phyloP scores from a whole-genome alignment of 2,888 invertebrate genomes.

The Caenorhabditis parvicauda region DNA sequence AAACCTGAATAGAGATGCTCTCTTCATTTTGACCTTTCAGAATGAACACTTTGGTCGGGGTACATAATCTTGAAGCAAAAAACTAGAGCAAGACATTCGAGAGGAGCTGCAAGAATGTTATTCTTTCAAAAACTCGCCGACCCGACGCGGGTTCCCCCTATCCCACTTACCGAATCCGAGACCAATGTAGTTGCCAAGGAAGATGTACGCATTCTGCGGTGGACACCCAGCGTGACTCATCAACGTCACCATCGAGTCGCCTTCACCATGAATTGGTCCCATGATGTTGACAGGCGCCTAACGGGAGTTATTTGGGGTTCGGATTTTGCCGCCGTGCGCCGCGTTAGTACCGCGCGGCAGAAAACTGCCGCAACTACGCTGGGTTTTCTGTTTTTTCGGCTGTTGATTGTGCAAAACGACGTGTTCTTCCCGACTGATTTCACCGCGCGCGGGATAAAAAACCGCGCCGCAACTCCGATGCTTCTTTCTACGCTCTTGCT shows the following conservation, averaged over 20 bases:
- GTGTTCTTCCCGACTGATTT: too few relatives aligned
- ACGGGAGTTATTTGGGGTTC: too few relatives aligned
- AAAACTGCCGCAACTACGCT: too few relatives aligned
- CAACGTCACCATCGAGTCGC: constrained; percentile 35
- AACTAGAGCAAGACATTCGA: constrained; percentile 38
- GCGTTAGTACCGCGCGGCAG: too few relatives aligned
- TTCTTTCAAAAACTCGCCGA: background rate
- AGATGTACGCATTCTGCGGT: constrained; percentile 25
- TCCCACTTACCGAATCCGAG: constrained; percentile 18
- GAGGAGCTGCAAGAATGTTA: constrained; percentile 21
- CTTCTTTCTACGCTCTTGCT: too few relatives aligned
- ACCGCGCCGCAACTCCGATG: too few relatives aligned
- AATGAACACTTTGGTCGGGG: constrained; percentile 36
- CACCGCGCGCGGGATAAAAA: too few relatives aligned
- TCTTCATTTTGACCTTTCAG: constrained; percentile 44
- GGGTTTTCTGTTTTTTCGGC: too few relatives aligned
- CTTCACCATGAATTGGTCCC: constrained; percentile 45
- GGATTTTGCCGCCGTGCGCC: too few relatives aligned
- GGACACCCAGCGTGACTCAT: constrained; percentile 28
- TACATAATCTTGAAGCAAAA: constrained; percentile 33
- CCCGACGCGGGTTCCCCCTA: background rate
- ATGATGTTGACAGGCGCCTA: too few relatives aligned
- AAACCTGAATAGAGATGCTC: constrained; percentile 29
- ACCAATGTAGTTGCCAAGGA: constrained; percentile 45
- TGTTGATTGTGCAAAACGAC: too few relatives aligned